A percentile compares a stretch with the other conserved stretches of the same genome.
Conservation (phyloP, 2,888 invertebrate species). For the Empis stercorea region DNA sequence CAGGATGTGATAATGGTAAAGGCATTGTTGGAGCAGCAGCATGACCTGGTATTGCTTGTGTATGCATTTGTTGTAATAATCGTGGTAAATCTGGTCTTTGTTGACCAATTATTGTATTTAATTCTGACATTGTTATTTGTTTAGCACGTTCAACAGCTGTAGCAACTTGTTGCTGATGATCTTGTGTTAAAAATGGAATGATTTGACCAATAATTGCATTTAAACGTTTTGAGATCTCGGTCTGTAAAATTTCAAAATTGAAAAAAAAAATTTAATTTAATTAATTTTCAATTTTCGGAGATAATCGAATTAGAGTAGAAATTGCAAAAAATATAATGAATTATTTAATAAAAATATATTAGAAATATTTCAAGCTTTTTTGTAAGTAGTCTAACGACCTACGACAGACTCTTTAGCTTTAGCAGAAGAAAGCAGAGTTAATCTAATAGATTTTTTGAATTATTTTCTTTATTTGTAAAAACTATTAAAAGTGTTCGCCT, state of each 20-base stretch:
- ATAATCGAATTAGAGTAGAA: too few species aligned
- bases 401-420: too few species aligned
- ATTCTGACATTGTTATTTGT: conserved; percentile 89
- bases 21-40: conserved; percentile 61
- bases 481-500: too few species aligned
- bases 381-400: too few species aligned
- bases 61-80: conserved; percentile 85
- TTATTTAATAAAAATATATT: too few species aligned
- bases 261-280: conserved; percentile 9
- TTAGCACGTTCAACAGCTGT: conserved; percentile 88
- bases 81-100: conserved; percentile 73
- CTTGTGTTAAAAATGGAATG: conserved; percentile 82
- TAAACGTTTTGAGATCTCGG: conserved; percentile 89
- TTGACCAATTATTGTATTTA: conserved; percentile 88
- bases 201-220: conserved; percentile 90
- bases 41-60: conserved; percentile 62
- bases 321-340: too few species aligned
- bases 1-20: conserved; percentile 52
- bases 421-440: too few species aligned
- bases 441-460: too few species aligned
- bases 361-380: too few species aligned
- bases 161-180: conserved; percentile 85
- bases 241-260: conserved; percentile 58
- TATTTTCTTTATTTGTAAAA: too few species aligned
- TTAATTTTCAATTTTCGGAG: too few species aligned